These are phyloP conservation scores for Limenitis camilla DNA, from an alignment of 2,888 invertebrate genomes.

Conservation along the genomic window DNA sequence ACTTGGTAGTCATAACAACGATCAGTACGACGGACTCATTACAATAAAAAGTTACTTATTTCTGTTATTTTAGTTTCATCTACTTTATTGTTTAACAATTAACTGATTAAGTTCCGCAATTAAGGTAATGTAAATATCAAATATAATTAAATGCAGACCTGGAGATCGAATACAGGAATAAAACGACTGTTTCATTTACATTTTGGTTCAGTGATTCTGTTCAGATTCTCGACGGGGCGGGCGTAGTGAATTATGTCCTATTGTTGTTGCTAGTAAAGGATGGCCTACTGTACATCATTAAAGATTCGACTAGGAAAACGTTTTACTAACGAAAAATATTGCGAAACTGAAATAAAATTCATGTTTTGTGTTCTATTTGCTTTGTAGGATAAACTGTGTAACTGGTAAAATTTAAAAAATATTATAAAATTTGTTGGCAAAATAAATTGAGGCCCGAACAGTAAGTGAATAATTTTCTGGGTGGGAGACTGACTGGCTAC, in stretches of 20 bases:
- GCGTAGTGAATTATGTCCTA: slow-evolving; percentile 49
- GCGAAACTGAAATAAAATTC: neutral
- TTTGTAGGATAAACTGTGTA: too few relatives aligned
- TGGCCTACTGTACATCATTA: slow-evolving; percentile 26
- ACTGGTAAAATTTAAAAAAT: neutral
- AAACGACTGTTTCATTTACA: slow-evolving; percentile 45
- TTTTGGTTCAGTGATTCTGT: slow-evolving; percentile 61
- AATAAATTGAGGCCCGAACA: neutral
- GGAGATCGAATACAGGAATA: slow-evolving; percentile 16
- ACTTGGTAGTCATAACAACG: too few relatives aligned
- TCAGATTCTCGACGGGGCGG: slow-evolving; percentile 43
- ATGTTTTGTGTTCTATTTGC: neutral
- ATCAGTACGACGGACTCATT: too few relatives aligned
- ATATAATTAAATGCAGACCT: slow-evolving; percentile 21
- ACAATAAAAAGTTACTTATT: too few relatives aligned
- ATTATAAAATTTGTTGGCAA: neutral
- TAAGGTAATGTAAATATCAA: slow-evolving; percentile 4
- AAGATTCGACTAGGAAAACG: slow-evolving; percentile 20
- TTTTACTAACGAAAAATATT: slow-evolving; percentile 17
- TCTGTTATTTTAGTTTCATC: too few relatives aligned
- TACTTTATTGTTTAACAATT: too few relatives aligned
- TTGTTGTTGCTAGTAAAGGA: slow-evolving; percentile 46
- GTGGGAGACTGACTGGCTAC: too few relatives aligned
- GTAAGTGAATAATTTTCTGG: neutral
- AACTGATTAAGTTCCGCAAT: neutral